Evolutionary conservation across 1,140 invertebrate species (phyloP).

Genomic region (Drosophila mauritiana): DNA sequence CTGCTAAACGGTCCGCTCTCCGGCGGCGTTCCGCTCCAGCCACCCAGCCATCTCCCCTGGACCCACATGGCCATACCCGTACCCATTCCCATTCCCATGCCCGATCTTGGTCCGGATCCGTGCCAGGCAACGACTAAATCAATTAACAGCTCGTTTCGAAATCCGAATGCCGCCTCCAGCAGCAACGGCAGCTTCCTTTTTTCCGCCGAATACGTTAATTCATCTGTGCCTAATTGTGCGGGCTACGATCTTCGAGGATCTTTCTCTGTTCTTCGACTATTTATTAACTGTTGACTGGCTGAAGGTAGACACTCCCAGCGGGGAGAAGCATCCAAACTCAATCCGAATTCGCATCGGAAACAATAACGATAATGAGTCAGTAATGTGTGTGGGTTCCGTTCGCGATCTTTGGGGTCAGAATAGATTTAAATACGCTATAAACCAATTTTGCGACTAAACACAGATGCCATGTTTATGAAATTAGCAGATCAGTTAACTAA

Average conservation of each 20-base stretch:
- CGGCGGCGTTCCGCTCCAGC: neutral
- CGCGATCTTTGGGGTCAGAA: conserved; percentile 11
- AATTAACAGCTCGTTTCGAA: conserved; percentile 80
- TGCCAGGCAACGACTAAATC: conserved; percentile 74
- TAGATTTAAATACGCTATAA: conserved; percentile 12
- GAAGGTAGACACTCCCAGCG: conserved; percentile 6
- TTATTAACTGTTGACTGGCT: conserved; percentile 76
- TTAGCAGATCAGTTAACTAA: neutral
- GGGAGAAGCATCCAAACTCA: conserved; percentile 10
- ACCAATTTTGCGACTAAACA: conserved; percentile 12
- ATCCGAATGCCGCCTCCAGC: conserved; percentile 60
- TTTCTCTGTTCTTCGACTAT: conserved; percentile 43
- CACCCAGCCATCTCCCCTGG: neutral
- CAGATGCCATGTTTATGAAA: conserved; percentile 11
- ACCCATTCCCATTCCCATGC: neutral
- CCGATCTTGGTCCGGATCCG: conserved; percentile 19
- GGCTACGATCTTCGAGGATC: conserved; percentile 52
- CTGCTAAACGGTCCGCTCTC: conserved; percentile 10
- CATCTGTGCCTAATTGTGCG: conserved; percentile 54
- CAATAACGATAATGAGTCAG: conserved; percentile 36
- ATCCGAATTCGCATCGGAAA: conserved; percentile 17
- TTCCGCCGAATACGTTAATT: conserved; percentile 60
- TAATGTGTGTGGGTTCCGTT: conserved; percentile 31
- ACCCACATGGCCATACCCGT: neutral
- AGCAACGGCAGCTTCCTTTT: conserved; percentile 55